Base-by-base conservation (phyloP, 2,113 vertebrate species). In the Catagonus wagneri region DNA sequence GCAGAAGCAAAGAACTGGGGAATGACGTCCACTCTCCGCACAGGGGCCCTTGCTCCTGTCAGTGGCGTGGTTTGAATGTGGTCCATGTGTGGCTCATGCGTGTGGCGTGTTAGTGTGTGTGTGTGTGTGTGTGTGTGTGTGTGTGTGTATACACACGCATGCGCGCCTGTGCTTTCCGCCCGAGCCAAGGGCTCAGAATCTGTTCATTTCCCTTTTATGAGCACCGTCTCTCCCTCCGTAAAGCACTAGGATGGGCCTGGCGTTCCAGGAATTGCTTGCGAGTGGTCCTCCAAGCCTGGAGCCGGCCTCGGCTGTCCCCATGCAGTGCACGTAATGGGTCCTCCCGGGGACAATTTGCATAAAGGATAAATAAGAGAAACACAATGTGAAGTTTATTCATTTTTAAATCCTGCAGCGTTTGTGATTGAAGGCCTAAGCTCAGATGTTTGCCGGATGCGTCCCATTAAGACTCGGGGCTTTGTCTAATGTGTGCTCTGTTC, bases 321-420 rank as follows among this genome's bases (percentile, higher is more conserved):
- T 97, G 98, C 98, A 87, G 98, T 2, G 98, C 95, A 7, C 98
- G 96, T 99, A 99, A 99, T 98, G 98, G 95, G 97, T 98, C 98
- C 98, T 99, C 99, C 98, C 97, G 98, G 98, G 98, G 98, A 98
- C 99, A 98, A 99, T 99, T 99, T 99, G 98, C 99, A 99, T 99
- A 99, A 99, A 99, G 98, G 98, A 99, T 99, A 99, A 99, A 99
- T 99, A 99, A 99, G 98, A 99, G 98, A 98, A 99, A 99, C 98
- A 98, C 99, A 98, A 99, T 99, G 99, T 99, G 99, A 99, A 99
- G 99, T 99, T 99, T 99, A 99, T 99, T 99, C 99, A 99, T 99
- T 99, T 99, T 99, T 99, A 99, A 99, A 99, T 99, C 99, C 99
- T 99, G 99, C 98, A 98, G 99, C 98, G 98, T 98, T 98, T 97